A percentile compares a stretch with the other conserved stretches of the same genome.
Evolutionary conservation across 2,113 vertebrate species (phyloP).

Genomic region (Tringa solitaria): DNA sequence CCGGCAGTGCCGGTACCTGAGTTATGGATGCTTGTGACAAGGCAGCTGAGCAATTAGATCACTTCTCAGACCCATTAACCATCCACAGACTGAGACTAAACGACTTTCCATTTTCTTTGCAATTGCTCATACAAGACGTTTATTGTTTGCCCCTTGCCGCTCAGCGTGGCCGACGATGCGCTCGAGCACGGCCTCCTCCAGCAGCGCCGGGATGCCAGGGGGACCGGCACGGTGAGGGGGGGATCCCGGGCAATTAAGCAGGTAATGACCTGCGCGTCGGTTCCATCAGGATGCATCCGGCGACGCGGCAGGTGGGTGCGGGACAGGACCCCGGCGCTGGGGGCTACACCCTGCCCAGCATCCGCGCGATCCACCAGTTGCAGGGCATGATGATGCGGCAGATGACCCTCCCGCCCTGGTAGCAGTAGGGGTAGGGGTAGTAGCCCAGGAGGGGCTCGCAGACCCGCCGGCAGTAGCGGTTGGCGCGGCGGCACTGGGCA

Average conservation of each 20-base stretch:
- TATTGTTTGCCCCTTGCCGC: conserved; percentile 34
- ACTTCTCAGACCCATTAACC: conserved; percentile 19
- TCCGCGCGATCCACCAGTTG: conserved; percentile 97
- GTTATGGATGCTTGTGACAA: background rate
- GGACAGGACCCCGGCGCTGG: background rate
- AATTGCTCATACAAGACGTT: conserved; percentile 49
- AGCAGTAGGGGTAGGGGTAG: conserved; percentile 94
- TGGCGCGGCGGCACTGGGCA: conserved; percentile 87
- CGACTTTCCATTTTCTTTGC: conserved; percentile 44
- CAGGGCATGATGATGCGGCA: conserved; percentile 96
- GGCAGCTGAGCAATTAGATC: conserved; percentile 19
- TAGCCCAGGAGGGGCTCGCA: conserved; percentile 90
- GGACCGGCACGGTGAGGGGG: background rate
- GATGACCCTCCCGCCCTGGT: conserved; percentile 91
- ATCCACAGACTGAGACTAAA: background rate
- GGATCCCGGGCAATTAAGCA: background rate
- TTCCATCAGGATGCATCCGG: accelerated
- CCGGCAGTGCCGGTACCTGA: background rate
- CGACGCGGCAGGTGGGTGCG: accelerated
- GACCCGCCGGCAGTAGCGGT: conserved; percentile 88
- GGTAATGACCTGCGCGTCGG: background rate
- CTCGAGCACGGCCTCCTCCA: background rate
- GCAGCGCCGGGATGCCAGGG: accelerated
- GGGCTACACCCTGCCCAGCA: conserved; percentile 88
- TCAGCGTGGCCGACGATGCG: background rate